Evolutionary conservation across 2,797 vertebrate species (phyloP).

Genomic region (Bryconaethiops microstoma): DNA sequence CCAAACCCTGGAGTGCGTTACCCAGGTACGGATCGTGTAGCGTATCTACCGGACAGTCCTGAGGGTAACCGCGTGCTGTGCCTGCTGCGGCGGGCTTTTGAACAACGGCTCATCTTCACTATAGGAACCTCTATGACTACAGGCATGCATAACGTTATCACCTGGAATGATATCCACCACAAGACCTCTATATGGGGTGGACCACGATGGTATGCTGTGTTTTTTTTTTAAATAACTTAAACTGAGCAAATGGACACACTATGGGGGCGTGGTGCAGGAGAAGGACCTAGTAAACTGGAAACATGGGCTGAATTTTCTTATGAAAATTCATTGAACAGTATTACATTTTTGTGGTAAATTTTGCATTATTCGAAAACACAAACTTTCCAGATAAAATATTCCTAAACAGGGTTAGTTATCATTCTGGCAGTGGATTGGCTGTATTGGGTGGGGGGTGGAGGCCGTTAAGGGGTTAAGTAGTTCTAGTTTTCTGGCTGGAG

Average conservation of each 20-base stretch:
- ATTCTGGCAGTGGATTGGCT: too few species aligned
- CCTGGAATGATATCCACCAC: constrained; percentile 97
- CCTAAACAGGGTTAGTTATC: too few species aligned
- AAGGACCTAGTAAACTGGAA: too few species aligned
- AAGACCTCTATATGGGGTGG: constrained; percentile 95
- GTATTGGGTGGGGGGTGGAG: too few species aligned
- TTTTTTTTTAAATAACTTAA: neutral
- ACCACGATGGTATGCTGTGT: constrained; percentile 84
- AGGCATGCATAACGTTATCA: constrained; percentile 95
- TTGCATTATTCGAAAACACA: too few species aligned
- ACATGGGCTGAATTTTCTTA: too few species aligned
- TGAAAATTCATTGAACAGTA: too few species aligned
- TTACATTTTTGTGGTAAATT: too few species aligned
- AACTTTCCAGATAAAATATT: too few species aligned
- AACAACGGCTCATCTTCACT: constrained; percentile 95
- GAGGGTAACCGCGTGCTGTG: constrained; percentile 93
- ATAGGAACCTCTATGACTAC: constrained; percentile 96
- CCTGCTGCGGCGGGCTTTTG: constrained; percentile 89
- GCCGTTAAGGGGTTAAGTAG: too few species aligned
- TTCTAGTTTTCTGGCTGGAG: too few species aligned
- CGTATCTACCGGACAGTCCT: constrained; percentile 94
- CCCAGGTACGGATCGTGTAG: constrained; percentile 91
- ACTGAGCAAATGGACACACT: neutral
- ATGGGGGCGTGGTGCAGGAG: neutral
- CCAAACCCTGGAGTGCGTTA: constrained; percentile 93